phyloP scores from a whole-genome alignment of 1,140 invertebrate species.

The Pararge aegeria region DNA sequence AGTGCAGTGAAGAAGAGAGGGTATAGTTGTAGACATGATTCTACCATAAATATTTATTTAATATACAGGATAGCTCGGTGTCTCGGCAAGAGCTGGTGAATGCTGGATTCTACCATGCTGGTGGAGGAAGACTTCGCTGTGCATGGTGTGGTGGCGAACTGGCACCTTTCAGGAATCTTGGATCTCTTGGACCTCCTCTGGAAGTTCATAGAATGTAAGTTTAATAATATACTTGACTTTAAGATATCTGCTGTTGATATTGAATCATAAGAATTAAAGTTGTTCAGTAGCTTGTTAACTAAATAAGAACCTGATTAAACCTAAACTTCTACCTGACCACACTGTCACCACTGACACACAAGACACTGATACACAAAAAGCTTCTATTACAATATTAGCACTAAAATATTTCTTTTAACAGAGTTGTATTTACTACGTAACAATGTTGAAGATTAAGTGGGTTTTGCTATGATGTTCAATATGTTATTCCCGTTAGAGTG shows the following conservation, averaged over 20 bases:
- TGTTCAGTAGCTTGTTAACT: no score
- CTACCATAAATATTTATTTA: background rate
- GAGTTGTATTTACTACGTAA: background rate
- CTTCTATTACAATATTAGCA: no score
- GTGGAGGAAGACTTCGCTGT: conserved; percentile 87
- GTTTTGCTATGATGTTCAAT: background rate
- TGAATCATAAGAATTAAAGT: no score
- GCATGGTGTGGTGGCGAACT: conserved; percentile 90
- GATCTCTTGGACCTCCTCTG: conserved; percentile 86
- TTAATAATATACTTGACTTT: background rate
- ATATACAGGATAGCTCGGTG: conserved; percentile 75
- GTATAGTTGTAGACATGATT: no score
- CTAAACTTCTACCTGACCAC: no score
- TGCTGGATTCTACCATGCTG: conserved; percentile 91
- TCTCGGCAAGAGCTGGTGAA: conserved; percentile 86
- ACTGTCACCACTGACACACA: no score
- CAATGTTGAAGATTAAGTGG: background rate
- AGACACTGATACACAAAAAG: no score
- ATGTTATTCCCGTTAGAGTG: background rate
- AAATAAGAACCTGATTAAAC: no score
- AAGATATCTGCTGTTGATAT: background rate
- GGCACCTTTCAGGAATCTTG: conserved; percentile 83
- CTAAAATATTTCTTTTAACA: no score
- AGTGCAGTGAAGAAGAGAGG: no score
- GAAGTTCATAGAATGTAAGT: conserved; percentile 84